Evolutionary conservation across 2,888 invertebrate genomes (phyloP).

Genomic region (Ennomos quercinarius): DNA sequence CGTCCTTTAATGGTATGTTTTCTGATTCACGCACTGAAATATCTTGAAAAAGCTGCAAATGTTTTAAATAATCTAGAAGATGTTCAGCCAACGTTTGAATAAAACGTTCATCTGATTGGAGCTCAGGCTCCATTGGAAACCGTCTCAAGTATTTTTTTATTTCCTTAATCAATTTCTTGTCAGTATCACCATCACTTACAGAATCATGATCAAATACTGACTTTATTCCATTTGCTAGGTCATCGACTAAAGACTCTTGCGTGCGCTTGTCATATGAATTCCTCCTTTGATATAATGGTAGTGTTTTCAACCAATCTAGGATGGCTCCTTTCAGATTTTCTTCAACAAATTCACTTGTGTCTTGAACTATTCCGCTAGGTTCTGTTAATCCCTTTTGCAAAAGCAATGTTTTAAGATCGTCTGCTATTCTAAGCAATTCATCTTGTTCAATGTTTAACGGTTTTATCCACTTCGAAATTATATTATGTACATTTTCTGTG

Average conservation of each 20-base stretch:
- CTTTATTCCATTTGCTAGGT: slow-evolving; percentile 38
- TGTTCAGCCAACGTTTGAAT: slow-evolving; percentile 32
- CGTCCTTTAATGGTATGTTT: not conserved
- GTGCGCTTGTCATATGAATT: slow-evolving; percentile 30
- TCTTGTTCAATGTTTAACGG: slow-evolving; percentile 16
- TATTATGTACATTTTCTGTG: slow-evolving; percentile 14
- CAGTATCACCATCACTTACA: slow-evolving; percentile 20
- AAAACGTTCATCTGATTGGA: slow-evolving; percentile 30
- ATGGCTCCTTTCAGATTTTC: slow-evolving; percentile 45
- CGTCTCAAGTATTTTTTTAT: slow-evolving; percentile 41
- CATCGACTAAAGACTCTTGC: slow-evolving; percentile 36
- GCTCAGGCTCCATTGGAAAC: slow-evolving; percentile 36
- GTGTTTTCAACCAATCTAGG: slow-evolving; percentile 44
- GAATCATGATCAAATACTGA: slow-evolving; percentile 29
- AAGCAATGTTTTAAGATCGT: slow-evolving; percentile 33
- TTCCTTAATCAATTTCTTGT: slow-evolving; percentile 36
- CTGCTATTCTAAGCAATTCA: slow-evolving; percentile 27
- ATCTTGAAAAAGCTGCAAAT: slow-evolving; percentile 41
- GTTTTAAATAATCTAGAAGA: slow-evolving; percentile 43
- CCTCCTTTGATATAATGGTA: slow-evolving; percentile 37
- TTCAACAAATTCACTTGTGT: slow-evolving; percentile 39
- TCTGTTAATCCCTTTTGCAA: slow-evolving; percentile 32
- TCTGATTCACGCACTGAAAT: slow-evolving; percentile 23
- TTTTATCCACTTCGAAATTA: slow-evolving; percentile 32
- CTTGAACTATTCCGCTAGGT: slow-evolving; percentile 29